Conservation (phyloP, 2,797 vertebrate genomes). For the Siniperca scherzeri region DNA sequence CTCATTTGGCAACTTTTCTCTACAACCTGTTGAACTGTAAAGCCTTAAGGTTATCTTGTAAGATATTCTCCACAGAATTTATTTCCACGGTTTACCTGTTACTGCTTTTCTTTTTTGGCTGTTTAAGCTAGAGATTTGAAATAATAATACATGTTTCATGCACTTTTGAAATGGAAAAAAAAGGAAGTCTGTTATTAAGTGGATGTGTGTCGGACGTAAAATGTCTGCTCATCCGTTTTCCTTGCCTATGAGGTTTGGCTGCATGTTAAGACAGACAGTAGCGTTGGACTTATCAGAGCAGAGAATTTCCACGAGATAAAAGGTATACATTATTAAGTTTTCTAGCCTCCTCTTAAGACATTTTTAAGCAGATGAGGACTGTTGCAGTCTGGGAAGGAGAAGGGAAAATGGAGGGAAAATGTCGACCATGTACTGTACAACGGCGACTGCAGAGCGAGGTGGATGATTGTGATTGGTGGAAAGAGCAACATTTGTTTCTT, state of each 20-base stretch:
- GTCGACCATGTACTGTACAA: conserved; percentile 75
- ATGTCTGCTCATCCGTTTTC: conserved; percentile 78
- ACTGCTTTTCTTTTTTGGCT: conserved; percentile 44
- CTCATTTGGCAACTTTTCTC: conserved; percentile 51
- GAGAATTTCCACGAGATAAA: conserved; percentile 11
- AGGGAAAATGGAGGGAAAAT: conserved; percentile 83
- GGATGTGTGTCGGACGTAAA: conserved; percentile 68
- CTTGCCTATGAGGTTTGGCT: conserved; percentile 51
- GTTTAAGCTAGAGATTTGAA: conserved; percentile 48
- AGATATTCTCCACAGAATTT: conserved; percentile 12
- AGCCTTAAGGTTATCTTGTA: conserved; percentile 18
- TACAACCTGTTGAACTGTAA: conserved; percentile 66
- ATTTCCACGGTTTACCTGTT: not conserved
- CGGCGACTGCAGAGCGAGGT: conserved; percentile 79
- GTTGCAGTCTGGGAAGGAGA: conserved; percentile 28
- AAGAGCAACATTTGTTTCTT: conserved; percentile 83
- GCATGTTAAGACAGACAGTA: conserved; percentile 53
- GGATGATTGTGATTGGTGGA: conserved; percentile 86
- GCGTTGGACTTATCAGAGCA: conserved; percentile 32
- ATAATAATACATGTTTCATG: conserved; percentile 49
- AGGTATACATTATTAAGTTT: not conserved
- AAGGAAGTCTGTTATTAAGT: conserved; percentile 40
- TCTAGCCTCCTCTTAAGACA: not conserved
- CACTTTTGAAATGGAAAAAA: conserved; percentile 41
- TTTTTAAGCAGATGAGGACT: conserved; percentile 15